Evolutionary conservation across 2,113 vertebrate species (phyloP).

Genomic region (Thunnus thynnus): DNA sequence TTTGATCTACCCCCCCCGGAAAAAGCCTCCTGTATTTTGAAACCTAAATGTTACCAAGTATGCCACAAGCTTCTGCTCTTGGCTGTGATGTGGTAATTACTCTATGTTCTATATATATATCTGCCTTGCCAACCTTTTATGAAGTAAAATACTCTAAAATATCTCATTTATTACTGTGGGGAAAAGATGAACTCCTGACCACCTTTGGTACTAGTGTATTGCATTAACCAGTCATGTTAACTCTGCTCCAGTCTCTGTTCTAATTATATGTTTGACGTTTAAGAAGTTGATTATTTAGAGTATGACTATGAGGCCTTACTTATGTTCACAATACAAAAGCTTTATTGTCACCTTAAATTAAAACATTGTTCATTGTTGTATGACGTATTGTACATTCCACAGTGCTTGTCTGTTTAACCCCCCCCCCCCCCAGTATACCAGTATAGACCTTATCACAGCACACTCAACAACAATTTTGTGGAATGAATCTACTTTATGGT

Average conservation of each 20-base stretch:
- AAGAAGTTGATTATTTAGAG: conserved; percentile 24
- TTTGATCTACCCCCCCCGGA: too few species aligned
- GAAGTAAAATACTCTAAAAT: conserved; percentile 4
- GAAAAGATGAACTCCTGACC: conserved; percentile 23
- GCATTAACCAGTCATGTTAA: neutral
- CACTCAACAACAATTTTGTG: conserved; percentile 48
- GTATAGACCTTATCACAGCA: conserved; percentile 3
- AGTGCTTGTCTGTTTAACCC: conserved; percentile 15
- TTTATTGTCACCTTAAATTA: conserved; percentile 14
- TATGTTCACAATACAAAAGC: conserved; percentile 15
- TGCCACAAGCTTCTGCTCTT: neutral
- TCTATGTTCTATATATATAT: too few species aligned
- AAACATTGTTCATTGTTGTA: conserved; percentile 12
- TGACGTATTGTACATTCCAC: conserved; percentile 36
- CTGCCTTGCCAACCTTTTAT: neutral
- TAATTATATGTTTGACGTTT: conserved; percentile 1
- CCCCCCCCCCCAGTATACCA: neutral
- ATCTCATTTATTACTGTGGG: conserved; percentile 6
- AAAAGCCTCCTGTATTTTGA: too few species aligned
- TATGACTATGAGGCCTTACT: neutral
- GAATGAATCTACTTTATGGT: conserved; percentile 14
- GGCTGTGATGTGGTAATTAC: too few species aligned
- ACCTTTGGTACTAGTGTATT: neutral
- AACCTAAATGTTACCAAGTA: too few species aligned
- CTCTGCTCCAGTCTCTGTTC: neutral